Percentiles rank a stretch among this genome's conserved stretches.
phyloP scores from a whole-genome alignment of 2,113 vertebrate species.

The Cinclus mexicanus region DNA sequence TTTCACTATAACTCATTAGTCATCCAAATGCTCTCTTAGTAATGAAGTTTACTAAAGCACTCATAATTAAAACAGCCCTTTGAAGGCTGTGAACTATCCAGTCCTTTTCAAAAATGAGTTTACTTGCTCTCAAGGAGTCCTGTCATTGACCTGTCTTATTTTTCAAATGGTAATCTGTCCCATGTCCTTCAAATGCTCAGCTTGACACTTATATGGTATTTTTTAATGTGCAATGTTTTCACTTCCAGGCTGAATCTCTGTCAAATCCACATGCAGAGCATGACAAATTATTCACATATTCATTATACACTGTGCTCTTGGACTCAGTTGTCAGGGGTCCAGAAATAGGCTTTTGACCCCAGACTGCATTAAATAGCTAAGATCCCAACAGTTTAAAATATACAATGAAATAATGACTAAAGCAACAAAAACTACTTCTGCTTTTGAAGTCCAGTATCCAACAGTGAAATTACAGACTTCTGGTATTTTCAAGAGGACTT shows the following conservation, averaged over 20 bases:
- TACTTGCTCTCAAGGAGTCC: background rate
- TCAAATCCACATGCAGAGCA: background rate
- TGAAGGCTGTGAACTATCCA: background rate
- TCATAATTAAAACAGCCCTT: background rate
- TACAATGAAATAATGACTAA: background rate
- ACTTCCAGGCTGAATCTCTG: background rate
- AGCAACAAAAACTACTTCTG: background rate
- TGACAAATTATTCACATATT: background rate
- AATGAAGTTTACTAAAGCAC: conserved; percentile 5
- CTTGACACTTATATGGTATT: background rate
- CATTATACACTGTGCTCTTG: background rate
- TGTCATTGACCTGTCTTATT: background rate
- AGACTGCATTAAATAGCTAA: background rate
- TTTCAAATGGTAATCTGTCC: background rate
- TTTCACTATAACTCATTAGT: background rate
- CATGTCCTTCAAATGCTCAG: background rate
- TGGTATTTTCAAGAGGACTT: background rate
- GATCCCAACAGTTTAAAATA: background rate
- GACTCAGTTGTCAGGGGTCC: background rate
- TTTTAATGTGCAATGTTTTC: background rate
- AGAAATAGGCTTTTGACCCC: background rate
- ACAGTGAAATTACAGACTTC: background rate
- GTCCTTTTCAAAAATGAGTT: background rate
- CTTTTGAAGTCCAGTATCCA: background rate
- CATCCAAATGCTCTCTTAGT: conserved; percentile 5